Conservation (phyloP, 2,797 vertebrate species). For the Peromyscus aztecus region DNA sequence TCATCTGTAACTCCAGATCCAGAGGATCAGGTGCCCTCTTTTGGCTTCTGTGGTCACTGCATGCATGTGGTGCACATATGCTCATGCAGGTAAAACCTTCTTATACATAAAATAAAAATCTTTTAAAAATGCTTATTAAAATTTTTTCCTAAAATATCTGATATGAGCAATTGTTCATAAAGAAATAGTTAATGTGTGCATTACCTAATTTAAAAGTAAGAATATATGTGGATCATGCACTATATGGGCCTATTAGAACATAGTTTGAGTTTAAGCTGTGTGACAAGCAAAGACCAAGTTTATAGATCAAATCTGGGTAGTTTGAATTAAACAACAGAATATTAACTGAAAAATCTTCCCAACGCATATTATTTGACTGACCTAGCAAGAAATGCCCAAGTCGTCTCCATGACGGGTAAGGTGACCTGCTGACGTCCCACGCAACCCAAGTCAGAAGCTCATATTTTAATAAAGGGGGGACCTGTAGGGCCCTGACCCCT, state of each 20-base stretch:
- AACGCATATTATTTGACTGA: slow-evolving; percentile 1
- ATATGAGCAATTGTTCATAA: background rate
- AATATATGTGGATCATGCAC: background rate
- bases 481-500: too few species aligned
- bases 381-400: background rate
- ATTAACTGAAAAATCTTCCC: background rate
- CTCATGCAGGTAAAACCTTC: background rate
- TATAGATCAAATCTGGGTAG: slow-evolving; percentile 19
- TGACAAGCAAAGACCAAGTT: background rate
- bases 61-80: background rate
- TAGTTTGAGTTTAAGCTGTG: background rate
- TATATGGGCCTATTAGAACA: background rate
- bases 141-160: background rate
- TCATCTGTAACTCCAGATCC: background rate
- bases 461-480: too few species aligned
- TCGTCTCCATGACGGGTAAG: too few species aligned
- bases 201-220: slow-evolving; percentile 44
- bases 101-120: background rate
- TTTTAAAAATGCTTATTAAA: background rate
- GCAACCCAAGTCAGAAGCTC: too few species aligned
- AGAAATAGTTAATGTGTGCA: background rate
- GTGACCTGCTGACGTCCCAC: too few species aligned
- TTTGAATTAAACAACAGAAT: background rate
- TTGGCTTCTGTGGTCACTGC: background rate
- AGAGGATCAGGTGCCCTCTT: background rate